Evolutionary conservation across 2,113 vertebrate genomes (phyloP), one percentile per base, ranked within the genome.

Genomic region (Podiceps cristatus): DNA sequence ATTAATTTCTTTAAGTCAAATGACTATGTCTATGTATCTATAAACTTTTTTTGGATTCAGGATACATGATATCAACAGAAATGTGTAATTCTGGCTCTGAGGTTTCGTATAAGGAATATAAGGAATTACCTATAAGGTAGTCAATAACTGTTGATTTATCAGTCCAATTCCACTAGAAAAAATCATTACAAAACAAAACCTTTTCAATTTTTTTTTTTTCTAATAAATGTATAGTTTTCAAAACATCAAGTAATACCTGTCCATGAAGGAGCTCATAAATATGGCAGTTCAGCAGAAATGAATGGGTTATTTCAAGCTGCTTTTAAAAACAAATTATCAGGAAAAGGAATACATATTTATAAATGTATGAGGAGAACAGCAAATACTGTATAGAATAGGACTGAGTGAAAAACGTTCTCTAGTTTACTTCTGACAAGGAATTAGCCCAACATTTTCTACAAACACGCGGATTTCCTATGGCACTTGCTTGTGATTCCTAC

Each of bases 401-500:
- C 20, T 74, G 15, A 62, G 20, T 40, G 11, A 64, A 86, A 82
- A 60, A 74, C 40, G 16, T 80, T 83, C 14, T 85, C 22, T 10
- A n/a, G 23, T 62, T 62, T 80, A 40, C 13, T 73, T 81, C 52
- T 83, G 23, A 75, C 12, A 63, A 84, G 49, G 33, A 80, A 80
- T 49, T 66, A 88, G 10, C 19, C 71, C 12, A 88, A 17, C 28
- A 47, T 82, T 93, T 95, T 33, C 33, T 69, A 44, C 6, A 16
- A 81, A 80, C 47, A 74, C 73, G 40, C 88, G 81, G 27, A 31
- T 40, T 88, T 96, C 87, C 40, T 71, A 5, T 6, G 42, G 7
- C n/a, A 58, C 20, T 56, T 88, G 9, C 82, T 96, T 88, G 14
- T 44, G 76, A 93, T 94, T 95, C 22, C 7, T 74, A n/a, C 53